Conservation (phyloP, 1,140 invertebrate genomes). For the Atta cephalotes region DNA sequence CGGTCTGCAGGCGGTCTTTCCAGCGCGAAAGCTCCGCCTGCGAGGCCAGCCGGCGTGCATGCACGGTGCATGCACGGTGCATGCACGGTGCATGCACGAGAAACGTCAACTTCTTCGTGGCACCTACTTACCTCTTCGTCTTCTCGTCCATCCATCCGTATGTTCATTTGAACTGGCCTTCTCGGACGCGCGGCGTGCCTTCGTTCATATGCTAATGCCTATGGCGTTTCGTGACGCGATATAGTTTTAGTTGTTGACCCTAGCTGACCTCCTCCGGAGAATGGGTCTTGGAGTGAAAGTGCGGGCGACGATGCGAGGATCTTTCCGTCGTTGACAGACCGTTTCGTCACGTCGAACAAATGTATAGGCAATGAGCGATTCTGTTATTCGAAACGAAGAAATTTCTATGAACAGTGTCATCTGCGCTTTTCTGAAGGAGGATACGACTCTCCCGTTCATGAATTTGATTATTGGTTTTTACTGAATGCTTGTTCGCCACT, state of each 20-base stretch:
- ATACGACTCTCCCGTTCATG: background rate
- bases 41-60: constrained; percentile 59
- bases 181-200: constrained; percentile 33
- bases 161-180: background rate
- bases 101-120: constrained; percentile 70
- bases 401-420: constrained; percentile 50
- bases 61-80: constrained; percentile 63
- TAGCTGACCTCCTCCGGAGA: constrained; percentile 48
- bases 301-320: constrained; percentile 31
- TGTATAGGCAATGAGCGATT: constrained; percentile 48
- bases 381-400: constrained; percentile 41
- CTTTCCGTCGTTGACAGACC: background rate
- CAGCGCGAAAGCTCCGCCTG: constrained; percentile 78
- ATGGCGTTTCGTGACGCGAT: constrained; percentile 69
- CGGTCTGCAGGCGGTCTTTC: constrained; percentile 79
- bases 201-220: constrained; percentile 67
- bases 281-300: constrained; percentile 68
- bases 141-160: constrained; percentile 26
- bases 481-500: background rate
- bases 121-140: constrained; percentile 48
- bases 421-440: background rate
- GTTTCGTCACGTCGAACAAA: background rate
- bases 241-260: constrained; percentile 72
- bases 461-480: constrained; percentile 37
- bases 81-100: constrained; percentile 66